Evolutionary conservation across 2,113 vertebrate genomes (phyloP).

Genomic region (Ptyas mucosa): DNA sequence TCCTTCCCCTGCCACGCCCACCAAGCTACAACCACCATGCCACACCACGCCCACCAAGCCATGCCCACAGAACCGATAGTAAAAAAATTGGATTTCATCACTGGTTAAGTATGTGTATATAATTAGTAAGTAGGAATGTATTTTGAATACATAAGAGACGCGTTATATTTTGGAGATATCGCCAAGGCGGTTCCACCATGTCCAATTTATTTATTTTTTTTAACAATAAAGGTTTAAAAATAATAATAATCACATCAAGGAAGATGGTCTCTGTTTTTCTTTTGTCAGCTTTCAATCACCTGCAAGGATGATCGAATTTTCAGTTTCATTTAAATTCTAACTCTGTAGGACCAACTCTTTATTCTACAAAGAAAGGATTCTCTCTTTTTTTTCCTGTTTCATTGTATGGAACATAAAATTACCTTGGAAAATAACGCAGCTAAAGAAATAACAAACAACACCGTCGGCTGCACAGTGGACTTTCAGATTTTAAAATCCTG

Average conservation of each 20-base stretch:
- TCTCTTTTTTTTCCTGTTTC: not conserved
- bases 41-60: too few relatives aligned
- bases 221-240: too few relatives aligned
- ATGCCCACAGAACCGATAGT: too few relatives aligned
- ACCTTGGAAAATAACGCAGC: constrained; percentile 44
- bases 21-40: too few relatives aligned
- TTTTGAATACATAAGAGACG: too few relatives aligned
- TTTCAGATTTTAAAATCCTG: constrained; percentile 58
- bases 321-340: constrained; percentile 69
- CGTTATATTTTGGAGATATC: too few relatives aligned
- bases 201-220: too few relatives aligned
- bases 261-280: constrained; percentile 66
- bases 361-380: constrained; percentile 64
- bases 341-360: constrained; percentile 60
- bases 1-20: too few relatives aligned
- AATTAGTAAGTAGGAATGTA: too few relatives aligned
- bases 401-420: constrained; percentile 69
- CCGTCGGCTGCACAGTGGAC: constrained; percentile 59
- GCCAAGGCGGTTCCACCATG: too few relatives aligned
- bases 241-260: constrained; percentile 50
- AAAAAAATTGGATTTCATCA: too few relatives aligned
- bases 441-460: constrained; percentile 55
- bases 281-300: constrained; percentile 65
- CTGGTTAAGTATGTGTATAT: too few relatives aligned
- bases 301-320: constrained; percentile 66